Evolutionary conservation across 2,797 vertebrate genomes (phyloP).

Genomic region (Pygocentrus nattereri): DNA sequence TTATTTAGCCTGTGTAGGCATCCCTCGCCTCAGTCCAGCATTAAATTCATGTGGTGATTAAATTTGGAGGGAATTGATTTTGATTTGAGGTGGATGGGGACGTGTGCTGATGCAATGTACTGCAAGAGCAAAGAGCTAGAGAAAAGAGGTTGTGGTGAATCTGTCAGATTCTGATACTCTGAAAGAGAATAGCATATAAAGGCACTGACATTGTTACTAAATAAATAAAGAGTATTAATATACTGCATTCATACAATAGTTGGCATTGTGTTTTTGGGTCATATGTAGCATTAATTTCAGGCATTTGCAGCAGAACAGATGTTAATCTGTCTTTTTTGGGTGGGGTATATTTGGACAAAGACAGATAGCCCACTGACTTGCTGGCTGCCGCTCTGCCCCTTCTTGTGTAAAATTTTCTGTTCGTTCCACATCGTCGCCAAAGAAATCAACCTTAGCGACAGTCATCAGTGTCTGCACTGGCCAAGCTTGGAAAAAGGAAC

Average conservation of each 20-base stretch:
- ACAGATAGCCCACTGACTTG: conserved; percentile 9
- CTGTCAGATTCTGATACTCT: conserved; percentile 23
- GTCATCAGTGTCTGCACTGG: neutral
- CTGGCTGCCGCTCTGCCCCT: neutral
- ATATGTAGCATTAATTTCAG: neutral
- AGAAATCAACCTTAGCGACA: conserved; percentile 25
- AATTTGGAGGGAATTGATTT: conserved; percentile 40
- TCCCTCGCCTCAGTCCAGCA: conserved; percentile 5
- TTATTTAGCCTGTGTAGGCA: conserved; percentile 21
- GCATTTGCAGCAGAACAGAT: conserved; percentile 20
- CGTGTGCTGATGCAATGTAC: conserved; percentile 48
- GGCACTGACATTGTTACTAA: neutral
- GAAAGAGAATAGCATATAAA: conserved; percentile 13
- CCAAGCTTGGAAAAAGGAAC: conserved; percentile 4
- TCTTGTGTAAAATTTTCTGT: neutral
- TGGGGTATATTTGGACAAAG: neutral
- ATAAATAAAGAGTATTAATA: neutral
- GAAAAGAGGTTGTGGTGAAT: conserved; percentile 1
- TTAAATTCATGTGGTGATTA: conserved; percentile 12
- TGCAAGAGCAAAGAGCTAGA: conserved; percentile 35
- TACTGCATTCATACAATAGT: neutral
- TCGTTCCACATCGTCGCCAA: neutral
- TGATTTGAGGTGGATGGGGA: conserved; percentile 20
- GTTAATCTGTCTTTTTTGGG: neutral
- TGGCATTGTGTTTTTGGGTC: neutral